phyloP scores from a whole-genome alignment of 2,888 invertebrate genomes.

The Ptilodon capucinus region DNA sequence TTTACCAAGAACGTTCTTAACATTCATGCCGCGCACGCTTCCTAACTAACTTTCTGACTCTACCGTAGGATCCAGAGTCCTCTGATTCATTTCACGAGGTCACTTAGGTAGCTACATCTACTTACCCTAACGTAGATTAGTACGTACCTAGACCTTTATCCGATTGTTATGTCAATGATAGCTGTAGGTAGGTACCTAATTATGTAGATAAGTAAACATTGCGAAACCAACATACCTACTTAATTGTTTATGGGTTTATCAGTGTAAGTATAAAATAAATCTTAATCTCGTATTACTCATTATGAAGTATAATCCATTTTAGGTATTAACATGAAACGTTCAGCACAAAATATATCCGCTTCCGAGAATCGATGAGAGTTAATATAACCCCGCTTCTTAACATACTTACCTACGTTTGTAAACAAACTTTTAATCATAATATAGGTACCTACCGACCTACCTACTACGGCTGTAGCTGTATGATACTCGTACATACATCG shows the following conservation, averaged over 20 bases:
- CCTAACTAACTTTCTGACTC: too few species aligned
- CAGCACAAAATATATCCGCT: conserved; percentile 23
- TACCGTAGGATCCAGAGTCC: too few species aligned
- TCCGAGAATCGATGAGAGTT: conserved; percentile 35
- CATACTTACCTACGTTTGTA: conserved; percentile 20
- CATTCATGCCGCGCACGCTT: too few species aligned
- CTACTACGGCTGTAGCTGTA: too few species aligned
- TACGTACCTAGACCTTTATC: neutral
- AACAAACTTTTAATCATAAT: conserved; percentile 32
- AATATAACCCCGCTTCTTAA: too few species aligned
- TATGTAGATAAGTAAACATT: neutral
- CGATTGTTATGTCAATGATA: neutral
- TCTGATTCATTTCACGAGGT: too few species aligned
- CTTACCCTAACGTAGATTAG: too few species aligned
- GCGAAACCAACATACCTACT: neutral
- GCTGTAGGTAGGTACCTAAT: too few species aligned
- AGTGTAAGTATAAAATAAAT: neutral
- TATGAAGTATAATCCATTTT: neutral
- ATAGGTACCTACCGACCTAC: too few species aligned
- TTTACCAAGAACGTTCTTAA: too few species aligned
- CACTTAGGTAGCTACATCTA: too few species aligned
- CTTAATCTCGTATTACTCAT: neutral
- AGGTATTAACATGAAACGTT: conserved; percentile 5
- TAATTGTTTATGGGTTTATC: neutral
- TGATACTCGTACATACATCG: conserved; percentile 5